Conservation (phyloP, 2,113 vertebrate genomes). For the Isurus oxyrinchus region DNA sequence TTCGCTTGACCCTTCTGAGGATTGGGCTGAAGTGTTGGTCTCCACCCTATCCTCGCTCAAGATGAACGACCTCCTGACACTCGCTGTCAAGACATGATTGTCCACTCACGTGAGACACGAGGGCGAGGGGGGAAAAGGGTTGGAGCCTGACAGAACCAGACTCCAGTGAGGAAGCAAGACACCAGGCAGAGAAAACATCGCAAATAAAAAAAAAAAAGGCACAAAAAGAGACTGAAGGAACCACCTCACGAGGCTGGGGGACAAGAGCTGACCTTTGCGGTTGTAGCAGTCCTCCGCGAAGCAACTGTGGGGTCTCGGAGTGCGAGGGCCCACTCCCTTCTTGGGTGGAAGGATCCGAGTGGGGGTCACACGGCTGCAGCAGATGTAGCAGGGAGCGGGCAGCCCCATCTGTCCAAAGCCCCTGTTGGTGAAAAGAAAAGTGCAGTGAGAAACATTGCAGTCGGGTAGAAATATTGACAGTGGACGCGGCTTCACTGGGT, state of each 20-base stretch:
- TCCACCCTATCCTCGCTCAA: not conserved
- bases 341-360: not conserved
- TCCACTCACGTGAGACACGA: not conserved
- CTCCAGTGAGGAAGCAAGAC: no score
- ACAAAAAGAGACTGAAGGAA: not conserved
- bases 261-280: not conserved
- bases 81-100: not conserved
- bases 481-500: not conserved
- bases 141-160: not conserved
- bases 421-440: not conserved
- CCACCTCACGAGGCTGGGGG: no score
- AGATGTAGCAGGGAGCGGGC: slow-evolving; percentile 16
- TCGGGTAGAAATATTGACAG: no score
- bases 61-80: not conserved
- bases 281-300: slow-evolving; percentile 36
- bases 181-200: no score
- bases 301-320: slow-evolving; percentile 13
- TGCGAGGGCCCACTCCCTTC: not conserved
- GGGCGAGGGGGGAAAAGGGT: no score
- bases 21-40: not conserved
- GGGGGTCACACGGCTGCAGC: not conserved
- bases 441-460: not conserved
- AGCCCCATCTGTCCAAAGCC: slow-evolving; percentile 11
- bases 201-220: no score
- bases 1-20: no score